Conservation (phyloP, 2,113 vertebrate genomes). For the Tupaia tana region DNA sequence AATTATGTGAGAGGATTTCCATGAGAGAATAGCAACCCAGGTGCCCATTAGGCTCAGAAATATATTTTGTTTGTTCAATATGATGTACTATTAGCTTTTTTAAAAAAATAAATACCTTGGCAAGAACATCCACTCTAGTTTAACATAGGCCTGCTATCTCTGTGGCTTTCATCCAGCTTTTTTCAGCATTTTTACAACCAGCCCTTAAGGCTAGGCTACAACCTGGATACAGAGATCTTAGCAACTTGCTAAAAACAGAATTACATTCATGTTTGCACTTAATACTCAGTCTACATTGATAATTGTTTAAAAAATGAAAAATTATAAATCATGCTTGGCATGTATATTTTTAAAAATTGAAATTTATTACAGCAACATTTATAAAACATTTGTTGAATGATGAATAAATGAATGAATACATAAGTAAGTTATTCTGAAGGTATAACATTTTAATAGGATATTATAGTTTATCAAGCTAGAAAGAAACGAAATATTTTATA, state of each 20-base stretch:
- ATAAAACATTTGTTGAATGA: neutral
- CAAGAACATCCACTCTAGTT: neutral
- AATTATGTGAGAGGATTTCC: neutral
- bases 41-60: neutral
- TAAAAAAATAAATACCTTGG: neutral
- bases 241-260: neutral
- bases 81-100: conserved; percentile 14
- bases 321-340: neutral
- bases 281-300: neutral
- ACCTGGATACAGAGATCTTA: neutral
- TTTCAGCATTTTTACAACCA: neutral
- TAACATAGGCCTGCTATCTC: neutral
- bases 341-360: neutral
- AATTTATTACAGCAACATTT: neutral
- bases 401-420: neutral
- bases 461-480: neutral
- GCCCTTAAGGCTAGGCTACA: neutral
- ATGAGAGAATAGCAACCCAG: neutral
- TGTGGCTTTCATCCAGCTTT: neutral
- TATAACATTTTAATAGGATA: neutral
- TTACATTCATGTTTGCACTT: neutral
- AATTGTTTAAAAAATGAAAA: conserved; percentile 22
- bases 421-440: conserved; percentile 20
- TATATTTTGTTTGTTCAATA: neutral
- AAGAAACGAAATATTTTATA: conserved; percentile 30